A percentile compares a stretch with the other conserved stretches of the same genome.
Evolutionary conservation across 2,113 vertebrate species (phyloP).

Genomic region (Prunella fulvescens): DNA sequence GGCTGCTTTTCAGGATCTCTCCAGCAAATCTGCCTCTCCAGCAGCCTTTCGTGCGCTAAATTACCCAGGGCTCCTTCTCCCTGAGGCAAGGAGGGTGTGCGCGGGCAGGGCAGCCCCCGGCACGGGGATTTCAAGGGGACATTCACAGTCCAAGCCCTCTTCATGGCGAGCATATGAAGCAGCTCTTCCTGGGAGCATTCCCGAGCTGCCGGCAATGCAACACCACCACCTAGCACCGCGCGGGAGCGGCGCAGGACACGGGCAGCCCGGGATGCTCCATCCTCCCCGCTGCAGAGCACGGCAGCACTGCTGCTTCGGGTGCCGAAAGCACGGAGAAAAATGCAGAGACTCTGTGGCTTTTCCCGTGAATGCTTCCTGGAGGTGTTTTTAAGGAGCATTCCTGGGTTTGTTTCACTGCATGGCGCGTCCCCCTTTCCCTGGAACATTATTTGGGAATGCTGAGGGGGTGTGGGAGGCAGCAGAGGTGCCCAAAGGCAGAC

Average conservation of each 20-base stretch:
- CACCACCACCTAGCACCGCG: conserved; percentile 9
- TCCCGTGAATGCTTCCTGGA: accelerated
- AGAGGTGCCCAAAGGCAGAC: not conserved
- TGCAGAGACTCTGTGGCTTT: accelerated
- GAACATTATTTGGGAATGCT: accelerated
- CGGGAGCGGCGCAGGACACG: not conserved
- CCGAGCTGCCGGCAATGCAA: not conserved
- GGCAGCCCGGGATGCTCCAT: accelerated
- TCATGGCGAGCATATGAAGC: accelerated
- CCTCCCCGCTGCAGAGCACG: accelerated
- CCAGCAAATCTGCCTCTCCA: not conserved
- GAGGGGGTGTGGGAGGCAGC: not conserved
- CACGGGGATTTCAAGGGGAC: not conserved
- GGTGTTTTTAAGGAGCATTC: not conserved
- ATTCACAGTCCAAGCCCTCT: not conserved
- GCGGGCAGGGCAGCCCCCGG: not conserved
- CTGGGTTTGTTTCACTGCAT: not conserved
- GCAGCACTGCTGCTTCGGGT: accelerated
- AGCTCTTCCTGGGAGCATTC: not conserved
- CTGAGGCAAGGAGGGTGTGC: not conserved
- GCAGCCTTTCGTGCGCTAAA: not conserved
- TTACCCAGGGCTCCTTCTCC: not conserved
- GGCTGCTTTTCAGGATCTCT: not conserved
- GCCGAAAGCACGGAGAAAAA: accelerated
- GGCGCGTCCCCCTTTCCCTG: accelerated